A percentile compares a stretch with the other conserved stretches of the same genome.
These are phyloP conservation scores for Diarsia dahlii DNA, from an alignment of 2,888 invertebrate genomes.

Conservation along the genomic window DNA sequence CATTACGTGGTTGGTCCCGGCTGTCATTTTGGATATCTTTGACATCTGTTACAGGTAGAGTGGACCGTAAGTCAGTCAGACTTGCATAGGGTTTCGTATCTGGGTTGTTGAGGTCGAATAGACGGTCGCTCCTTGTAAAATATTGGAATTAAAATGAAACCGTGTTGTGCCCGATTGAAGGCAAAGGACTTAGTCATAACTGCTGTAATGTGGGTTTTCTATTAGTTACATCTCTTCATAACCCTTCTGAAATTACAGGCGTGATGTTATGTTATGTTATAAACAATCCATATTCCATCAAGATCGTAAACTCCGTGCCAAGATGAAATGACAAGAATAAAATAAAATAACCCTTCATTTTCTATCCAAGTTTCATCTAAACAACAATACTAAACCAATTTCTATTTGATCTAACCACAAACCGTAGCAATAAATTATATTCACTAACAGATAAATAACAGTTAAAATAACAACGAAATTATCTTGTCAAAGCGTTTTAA, in stretches of 20 bases:
- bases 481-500: constrained; percentile 54
- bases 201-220: background rate
- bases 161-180: background rate
- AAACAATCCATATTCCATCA: background rate
- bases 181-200: background rate
- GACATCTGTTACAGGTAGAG: no score
- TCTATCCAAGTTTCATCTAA: background rate
- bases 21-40: no score
- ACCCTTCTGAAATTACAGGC: background rate
- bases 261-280: background rate
- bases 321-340: background rate
- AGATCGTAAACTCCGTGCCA: background rate
- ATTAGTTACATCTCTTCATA: background rate
- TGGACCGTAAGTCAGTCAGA: no score
- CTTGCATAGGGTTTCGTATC: no score
- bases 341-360: background rate
- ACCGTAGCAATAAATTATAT: constrained; percentile 36
- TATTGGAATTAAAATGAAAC: no score
- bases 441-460: constrained; percentile 38
- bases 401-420: constrained; percentile 35
- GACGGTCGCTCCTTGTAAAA: no score
- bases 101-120: no score
- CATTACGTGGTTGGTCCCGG: no score
- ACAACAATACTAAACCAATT: constrained; percentile 25
- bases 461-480: constrained; percentile 56